These are phyloP conservation scores for Sipha maydis DNA, from an alignment of 2,888 invertebrate genomes.

Conservation along the genomic window DNA sequence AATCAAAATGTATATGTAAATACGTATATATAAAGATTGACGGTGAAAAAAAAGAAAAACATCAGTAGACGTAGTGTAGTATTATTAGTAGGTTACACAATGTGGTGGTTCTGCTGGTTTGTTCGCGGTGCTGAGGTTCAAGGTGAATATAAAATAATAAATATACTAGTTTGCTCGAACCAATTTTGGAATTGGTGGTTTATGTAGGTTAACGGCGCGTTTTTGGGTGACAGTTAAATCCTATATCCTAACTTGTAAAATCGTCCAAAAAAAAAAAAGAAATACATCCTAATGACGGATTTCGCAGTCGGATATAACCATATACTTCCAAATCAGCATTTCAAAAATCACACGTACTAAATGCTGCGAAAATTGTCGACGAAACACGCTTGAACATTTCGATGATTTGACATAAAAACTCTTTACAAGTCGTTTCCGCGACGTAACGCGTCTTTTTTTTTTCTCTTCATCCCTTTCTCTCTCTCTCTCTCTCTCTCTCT, in stretches of 20 bases:
- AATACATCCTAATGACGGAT: background rate
- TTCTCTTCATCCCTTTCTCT: too few species aligned
- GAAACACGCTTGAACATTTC: too few species aligned
- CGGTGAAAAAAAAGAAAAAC: background rate
- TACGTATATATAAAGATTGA: background rate
- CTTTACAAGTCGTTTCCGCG: too few species aligned
- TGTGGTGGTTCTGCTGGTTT: slow-evolving; percentile 39
- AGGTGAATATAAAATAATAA: background rate
- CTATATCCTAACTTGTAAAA: background rate
- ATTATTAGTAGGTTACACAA: background rate
- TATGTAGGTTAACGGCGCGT: background rate
- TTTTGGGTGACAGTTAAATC: too few species aligned
- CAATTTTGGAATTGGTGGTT: slow-evolving; percentile 1
- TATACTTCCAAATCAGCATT: background rate
- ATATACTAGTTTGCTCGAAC: slow-evolving; percentile 3
- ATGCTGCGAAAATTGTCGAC: background rate
- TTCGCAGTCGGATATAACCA: background rate
- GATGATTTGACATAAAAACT: too few species aligned
- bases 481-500: too few species aligned
- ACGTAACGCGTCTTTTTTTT: too few species aligned
- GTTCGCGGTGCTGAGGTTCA: slow-evolving; percentile 5
- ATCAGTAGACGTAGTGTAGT: background rate
- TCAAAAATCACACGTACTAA: background rate
- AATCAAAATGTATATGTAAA: background rate
- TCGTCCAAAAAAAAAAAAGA: background rate